These are phyloP conservation scores for Temnopleurus reevesii DNA, from an alignment of 53 echinoderm and acorn worm genomes.

Conservation along the genomic window DNA sequence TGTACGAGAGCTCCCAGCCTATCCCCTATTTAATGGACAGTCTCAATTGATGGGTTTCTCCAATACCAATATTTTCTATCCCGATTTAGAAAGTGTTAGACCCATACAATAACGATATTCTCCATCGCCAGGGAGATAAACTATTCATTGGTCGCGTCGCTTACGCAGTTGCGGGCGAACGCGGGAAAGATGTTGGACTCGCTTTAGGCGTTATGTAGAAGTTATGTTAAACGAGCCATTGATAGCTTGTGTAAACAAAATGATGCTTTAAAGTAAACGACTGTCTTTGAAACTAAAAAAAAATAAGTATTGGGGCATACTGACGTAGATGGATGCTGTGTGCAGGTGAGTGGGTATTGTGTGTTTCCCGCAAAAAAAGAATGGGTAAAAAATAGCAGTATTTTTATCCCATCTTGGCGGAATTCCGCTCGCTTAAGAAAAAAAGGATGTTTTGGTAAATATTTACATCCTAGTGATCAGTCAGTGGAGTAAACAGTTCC, in stretches of 20 bases:
- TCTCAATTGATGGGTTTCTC: background rate
- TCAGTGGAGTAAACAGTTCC: no score
- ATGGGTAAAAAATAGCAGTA: background rate
- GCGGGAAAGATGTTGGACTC: background rate
- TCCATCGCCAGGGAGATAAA: background rate
- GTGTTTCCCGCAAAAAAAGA: background rate
- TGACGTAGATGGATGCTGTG: background rate
- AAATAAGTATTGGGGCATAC: no score
- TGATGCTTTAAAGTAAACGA: background rate
- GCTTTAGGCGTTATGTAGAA: background rate
- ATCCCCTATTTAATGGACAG: background rate
- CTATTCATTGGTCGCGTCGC: background rate
- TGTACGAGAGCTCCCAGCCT: background rate
- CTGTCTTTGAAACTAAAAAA: background rate
- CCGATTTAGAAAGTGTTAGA: background rate
- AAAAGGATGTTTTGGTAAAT: background rate
- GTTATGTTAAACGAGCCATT: background rate
- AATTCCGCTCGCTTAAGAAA: background rate
- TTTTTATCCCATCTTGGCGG: background rate
- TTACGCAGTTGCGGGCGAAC: background rate
- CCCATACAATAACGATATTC: background rate
- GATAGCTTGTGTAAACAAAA: background rate
- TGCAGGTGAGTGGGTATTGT: background rate
- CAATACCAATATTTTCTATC: constrained; percentile 5
- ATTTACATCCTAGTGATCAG: background rate